Evolutionary conservation across 2,888 invertebrate genomes (phyloP), one percentile per base, ranked within the genome.

Genomic region (Prionchulus punctatus): DNA sequence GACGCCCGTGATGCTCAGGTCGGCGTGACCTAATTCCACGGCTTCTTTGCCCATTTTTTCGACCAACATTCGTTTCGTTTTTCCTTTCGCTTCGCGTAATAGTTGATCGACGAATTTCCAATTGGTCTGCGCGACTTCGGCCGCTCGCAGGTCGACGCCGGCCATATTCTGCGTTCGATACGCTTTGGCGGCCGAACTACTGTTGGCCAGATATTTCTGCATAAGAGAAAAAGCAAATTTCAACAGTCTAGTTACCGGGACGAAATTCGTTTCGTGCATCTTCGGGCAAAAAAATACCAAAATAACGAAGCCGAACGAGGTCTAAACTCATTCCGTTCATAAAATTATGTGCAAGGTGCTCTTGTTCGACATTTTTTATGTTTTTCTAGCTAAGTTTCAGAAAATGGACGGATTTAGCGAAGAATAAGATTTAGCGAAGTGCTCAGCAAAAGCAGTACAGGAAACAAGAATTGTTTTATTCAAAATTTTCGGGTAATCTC

Each of bases 41-140:
- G 94, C 96, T 77, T 98, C 98, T 2, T 83, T 27, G 21, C 96
- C 96, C 85, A 98, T 86, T 77, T 98, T 98, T 69, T 94, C 92
- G n/a, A 98, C 82, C 36, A 98, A 77, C 91, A 98, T 94, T 62
- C 94, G 79, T 76, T 98, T 98, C 1, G 96, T 98, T 80, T 92
- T 58, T 2, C 70, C 69, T 66, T 77, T 78, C 53, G 73, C 75
- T 65, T 79, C 96, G 80, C 91, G 91, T 52, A 98, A 77, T 64
- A 98, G 79, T 71, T 91, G 89, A 70, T 96, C 94, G 51, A 98
- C 94, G 76, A 98, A 98, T 27, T 88, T 86, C 83, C 91, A 89
- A 75, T 98, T 94, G 36, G 91, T 90, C 72, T 94, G 90, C 18
- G 90, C 90, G 66, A 94, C 85, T 43, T 87, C 80, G 0, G 90